Percentiles rank a stretch among this genome's conserved stretches.
Conservation (phyloP, 2,888 invertebrate species). For the Argynnis bischoffii region DNA sequence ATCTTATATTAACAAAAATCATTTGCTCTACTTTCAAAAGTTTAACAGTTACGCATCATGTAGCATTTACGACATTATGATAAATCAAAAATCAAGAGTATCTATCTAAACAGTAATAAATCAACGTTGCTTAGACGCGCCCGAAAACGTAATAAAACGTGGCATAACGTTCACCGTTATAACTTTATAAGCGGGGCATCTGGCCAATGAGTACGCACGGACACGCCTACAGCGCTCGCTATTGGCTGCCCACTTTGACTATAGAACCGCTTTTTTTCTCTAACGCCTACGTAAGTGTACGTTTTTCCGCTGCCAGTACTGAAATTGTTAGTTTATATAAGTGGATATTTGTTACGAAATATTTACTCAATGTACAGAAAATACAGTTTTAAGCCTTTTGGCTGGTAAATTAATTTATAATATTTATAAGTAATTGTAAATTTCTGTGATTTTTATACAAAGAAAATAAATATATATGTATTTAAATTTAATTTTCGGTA, state of each 20-base stretch:
- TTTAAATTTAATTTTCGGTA: no score
- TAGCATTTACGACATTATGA: not conserved
- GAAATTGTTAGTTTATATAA: conserved; percentile 40
- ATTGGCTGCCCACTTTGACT: conserved; percentile 79
- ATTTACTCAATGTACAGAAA: no score
- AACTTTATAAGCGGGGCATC: conserved; percentile 69
- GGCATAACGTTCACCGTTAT: conserved; percentile 47
- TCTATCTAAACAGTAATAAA: conserved; percentile 29
- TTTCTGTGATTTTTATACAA: no score
- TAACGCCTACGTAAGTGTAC: conserved; percentile 76
- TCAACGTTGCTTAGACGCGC: conserved; percentile 32
- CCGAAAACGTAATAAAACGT: conserved; percentile 44
- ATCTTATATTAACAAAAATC: no score
- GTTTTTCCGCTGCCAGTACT: conserved; percentile 42
- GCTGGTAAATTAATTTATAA: no score
- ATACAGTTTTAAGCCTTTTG: no score
- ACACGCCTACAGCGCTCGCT: conserved; percentile 74
- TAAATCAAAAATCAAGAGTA: conserved; percentile 3
- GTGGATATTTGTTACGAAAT: not conserved
- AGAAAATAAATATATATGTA: no score
- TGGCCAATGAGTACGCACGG: conserved; percentile 66
- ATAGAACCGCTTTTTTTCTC: conserved; percentile 79
- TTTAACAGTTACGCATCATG: no score
- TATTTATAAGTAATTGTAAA: no score
- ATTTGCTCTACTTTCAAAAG: no score